These are phyloP conservation scores for Pyrrhura leucotis DNA, from an alignment of 2,797 vertebrate genomes.

Conservation along the genomic window DNA sequence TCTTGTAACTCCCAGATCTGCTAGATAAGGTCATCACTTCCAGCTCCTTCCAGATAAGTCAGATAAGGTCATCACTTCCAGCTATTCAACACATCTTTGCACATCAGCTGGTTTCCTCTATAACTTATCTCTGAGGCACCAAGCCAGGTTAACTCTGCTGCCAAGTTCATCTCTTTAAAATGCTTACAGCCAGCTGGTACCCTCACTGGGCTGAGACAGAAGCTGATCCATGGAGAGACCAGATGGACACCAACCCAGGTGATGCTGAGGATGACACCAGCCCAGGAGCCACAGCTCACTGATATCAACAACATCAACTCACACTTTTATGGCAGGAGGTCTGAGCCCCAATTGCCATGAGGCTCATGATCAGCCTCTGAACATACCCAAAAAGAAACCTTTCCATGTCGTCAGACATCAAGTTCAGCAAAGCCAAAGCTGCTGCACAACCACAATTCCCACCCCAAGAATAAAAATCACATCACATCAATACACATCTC, in stretches of 20 bases:
- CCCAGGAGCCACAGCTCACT: not conserved
- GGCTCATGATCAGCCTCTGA: not conserved
- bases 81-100: not conserved
- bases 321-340: accelerated
- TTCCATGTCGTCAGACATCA: not conserved
- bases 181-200: not conserved
- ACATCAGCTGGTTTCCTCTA: not conserved
- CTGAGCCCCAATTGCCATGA: not conserved
- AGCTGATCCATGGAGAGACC: not conserved
- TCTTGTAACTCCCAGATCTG: not conserved
- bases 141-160: not conserved
- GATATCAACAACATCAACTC: not conserved
- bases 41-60: not conserved
- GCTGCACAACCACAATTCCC: not conserved
- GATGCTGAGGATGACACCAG: not conserved
- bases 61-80: not conserved
- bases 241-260: not conserved
- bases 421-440: not conserved
- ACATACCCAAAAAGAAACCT: not conserved
- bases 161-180: not conserved
- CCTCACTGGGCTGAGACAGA: not conserved
- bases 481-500: not conserved
- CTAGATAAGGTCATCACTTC: not conserved
- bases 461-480: not conserved
- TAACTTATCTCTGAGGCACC: not conserved